Evolutionary conservation across 2,113 vertebrate genomes (phyloP), one percentile per base, ranked within the genome.

Genomic region (Glareola pratincola): DNA sequence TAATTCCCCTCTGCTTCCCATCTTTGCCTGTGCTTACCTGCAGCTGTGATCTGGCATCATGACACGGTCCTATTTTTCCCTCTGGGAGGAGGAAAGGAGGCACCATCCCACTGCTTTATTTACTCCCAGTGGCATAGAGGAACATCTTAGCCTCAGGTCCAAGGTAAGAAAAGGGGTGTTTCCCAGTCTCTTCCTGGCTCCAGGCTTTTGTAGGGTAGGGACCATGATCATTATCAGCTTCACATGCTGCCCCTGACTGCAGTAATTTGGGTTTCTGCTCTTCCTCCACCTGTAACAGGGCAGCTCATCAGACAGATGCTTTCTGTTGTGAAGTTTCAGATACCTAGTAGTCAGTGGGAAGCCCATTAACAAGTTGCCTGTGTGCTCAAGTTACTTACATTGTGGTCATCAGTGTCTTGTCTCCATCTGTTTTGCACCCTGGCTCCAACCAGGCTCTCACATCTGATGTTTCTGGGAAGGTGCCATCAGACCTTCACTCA

Each of bases 61-160:
- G 11, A 32, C 0, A 2, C 1, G 0, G 4, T 29, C 34, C 32
- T 2, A 3, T 5, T 63, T 59, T 71, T 34, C 8, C 15, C 24
- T 68, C 32, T 12, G 4, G 14, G 21, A 82, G 5, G 29, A 43
- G 23, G 14, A 80, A 63, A 77, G 8, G 3, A 34, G 4, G 4
- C 26, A 83, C 5, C 2, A 22, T 6, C 6, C 27, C 4, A 10
- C 27, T 43, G 1, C 34, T 10, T 79, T 53, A 9, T 60, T 84
- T 81, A 41, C 9, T 82, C 43, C 10, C 12, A 64, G 34, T 8
- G 1, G 13, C 32, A 3, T 3, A 51, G 11, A 2, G 4, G 5
- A 79, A 16, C 5, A 3, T 14, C 37, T 57, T 41, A 56, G n/a
- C 6, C 7, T 20, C 20, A 84, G 8, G 2, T 37, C 36, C 14